A percentile compares a stretch with the other conserved stretches of the same genome.
These are phyloP conservation scores for Mactromeris polynyma DNA, from an alignment of 2,888 invertebrate species.

Conservation along the genomic window DNA sequence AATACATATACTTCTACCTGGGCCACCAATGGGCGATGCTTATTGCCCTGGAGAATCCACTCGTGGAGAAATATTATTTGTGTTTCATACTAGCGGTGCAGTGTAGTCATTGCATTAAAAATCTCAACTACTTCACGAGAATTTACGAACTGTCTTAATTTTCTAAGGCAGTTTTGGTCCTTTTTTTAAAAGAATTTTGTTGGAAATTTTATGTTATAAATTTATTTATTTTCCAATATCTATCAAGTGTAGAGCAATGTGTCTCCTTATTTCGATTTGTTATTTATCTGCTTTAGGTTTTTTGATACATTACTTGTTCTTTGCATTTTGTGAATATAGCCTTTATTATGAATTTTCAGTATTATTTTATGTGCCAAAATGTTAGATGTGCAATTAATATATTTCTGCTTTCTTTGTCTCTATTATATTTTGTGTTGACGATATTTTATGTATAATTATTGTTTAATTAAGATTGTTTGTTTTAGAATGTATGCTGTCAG, in stretches of 20 bases:
- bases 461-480: background rate
- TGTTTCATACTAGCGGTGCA: no score
- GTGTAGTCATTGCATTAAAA: no score
- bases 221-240: no score
- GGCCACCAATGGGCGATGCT: background rate
- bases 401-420: background rate
- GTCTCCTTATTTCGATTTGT: background rate
- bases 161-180: background rate
- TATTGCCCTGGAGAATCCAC: no score
- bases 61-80: no score
- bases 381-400: slow-evolving; percentile 21
- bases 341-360: slow-evolving; percentile 17
- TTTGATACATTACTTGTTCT: no score
- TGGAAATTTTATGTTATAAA: background rate
- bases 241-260: no score
- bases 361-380: slow-evolving; percentile 37
- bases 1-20: background rate
- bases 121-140: no score
- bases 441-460: background rate
- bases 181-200: background rate
- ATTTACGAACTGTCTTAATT: background rate
- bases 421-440: background rate
- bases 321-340: no score
- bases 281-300: background rate
- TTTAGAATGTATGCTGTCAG: background rate